Conservation (phyloP, 2,888 invertebrate species). For the Drosophila testacea region DNA sequence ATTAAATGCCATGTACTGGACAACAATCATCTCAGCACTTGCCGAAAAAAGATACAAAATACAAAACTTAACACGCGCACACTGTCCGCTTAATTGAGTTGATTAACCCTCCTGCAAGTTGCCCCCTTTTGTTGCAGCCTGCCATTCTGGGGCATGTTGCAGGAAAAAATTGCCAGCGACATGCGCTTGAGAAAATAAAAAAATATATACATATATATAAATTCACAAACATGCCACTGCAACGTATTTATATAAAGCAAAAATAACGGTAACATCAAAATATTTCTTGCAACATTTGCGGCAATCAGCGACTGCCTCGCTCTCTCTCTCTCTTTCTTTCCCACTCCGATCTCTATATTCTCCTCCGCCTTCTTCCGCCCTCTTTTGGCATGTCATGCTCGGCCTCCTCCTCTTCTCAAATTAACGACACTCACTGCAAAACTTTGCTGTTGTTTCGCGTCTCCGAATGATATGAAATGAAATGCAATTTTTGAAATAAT, state of each 20-base stretch:
- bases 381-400: slow-evolving; percentile 64
- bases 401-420: slow-evolving; percentile 54
- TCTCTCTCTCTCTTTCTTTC: not conserved
- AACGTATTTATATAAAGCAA: slow-evolving; percentile 57
- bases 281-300: slow-evolving; percentile 59
- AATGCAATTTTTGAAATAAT: slow-evolving; percentile 75
- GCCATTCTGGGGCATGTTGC: slow-evolving; percentile 33
- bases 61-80: slow-evolving; percentile 60
- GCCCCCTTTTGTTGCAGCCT: not conserved
- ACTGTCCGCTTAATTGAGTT: slow-evolving; percentile 76
- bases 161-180: slow-evolving; percentile 49
- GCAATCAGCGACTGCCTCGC: slow-evolving; percentile 49
- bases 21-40: slow-evolving; percentile 55
- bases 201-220: slow-evolving; percentile 41
- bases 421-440: slow-evolving; percentile 59
- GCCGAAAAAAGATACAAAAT: slow-evolving; percentile 29
- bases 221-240: slow-evolving; percentile 56
- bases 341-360: not conserved
- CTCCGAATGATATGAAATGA: slow-evolving; percentile 56
- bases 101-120: slow-evolving; percentile 58
- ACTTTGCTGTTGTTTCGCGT: slow-evolving; percentile 17
- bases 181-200: slow-evolving; percentile 69
- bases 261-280: slow-evolving; percentile 76
- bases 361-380: slow-evolving; percentile 41
- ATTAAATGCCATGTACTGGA: slow-evolving; percentile 71